A percentile compares a stretch with the other conserved stretches of the same genome.
phyloP scores from a whole-genome alignment of 2,888 invertebrate species.

The Trachelus stipa region DNA sequence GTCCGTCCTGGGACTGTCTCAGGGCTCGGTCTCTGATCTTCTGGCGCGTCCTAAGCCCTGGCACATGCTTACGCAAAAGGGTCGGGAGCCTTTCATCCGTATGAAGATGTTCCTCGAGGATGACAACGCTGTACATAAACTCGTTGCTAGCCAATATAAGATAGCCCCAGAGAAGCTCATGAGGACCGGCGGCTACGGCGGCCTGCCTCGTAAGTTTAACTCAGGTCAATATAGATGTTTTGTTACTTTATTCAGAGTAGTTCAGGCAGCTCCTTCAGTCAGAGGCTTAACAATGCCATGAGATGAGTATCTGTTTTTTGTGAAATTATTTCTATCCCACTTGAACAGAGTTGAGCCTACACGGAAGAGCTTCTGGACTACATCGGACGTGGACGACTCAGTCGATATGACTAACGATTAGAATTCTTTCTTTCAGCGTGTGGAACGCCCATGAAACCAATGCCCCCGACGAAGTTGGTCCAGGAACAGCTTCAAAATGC shows the following conservation, averaged over 20 bases:
- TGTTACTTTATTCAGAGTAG: conserved; percentile 52
- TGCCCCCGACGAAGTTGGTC: conserved; percentile 85
- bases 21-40: conserved; percentile 97
- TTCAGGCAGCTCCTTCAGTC: conserved; percentile 31
- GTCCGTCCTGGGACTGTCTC: conserved; percentile 94
- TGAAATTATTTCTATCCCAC: too few relatives aligned
- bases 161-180: conserved; percentile 97
- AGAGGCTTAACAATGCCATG: too few relatives aligned
- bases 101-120: conserved; percentile 99
- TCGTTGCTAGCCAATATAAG: conserved; percentile 97
- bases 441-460: conserved; percentile 74
- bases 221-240: conserved; percentile 67
- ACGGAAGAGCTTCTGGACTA: conserved; percentile 34
- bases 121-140: conserved; percentile 93
- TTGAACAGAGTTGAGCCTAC: too few relatives aligned
- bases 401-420: background rate
- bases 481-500: conserved; percentile 64
- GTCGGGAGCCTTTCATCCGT: conserved; percentile 95
- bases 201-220: conserved; percentile 80
- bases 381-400: conserved; percentile 2
- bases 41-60: conserved; percentile 98
- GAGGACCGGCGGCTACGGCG: conserved; percentile 94
- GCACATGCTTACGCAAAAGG: conserved; percentile 99
- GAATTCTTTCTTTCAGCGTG: conserved; percentile 69
- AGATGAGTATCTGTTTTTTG: too few relatives aligned